phyloP scores from a whole-genome alignment of 2,888 invertebrate genomes.

The Eudemis profundana region DNA sequence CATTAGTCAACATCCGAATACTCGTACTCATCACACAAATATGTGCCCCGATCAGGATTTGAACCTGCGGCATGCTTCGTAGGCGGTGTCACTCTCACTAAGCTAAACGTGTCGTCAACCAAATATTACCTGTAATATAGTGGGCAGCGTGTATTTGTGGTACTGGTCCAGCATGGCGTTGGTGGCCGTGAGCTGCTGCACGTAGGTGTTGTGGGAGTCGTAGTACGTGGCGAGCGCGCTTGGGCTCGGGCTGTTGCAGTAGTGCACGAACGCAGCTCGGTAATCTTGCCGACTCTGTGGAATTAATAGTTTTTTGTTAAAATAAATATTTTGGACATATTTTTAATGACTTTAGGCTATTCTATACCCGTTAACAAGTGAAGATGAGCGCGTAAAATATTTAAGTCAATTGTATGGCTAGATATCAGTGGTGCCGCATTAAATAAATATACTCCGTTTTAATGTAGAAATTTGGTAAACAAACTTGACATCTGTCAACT shows the following conservation, averaged over 20 bases:
- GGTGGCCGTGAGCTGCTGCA: conserved; percentile 96
- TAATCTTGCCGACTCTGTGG: conserved; percentile 94
- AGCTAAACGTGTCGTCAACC: neutral
- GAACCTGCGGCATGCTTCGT: too few species aligned
- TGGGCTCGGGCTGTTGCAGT: conserved; percentile 90
- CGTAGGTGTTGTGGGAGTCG: conserved; percentile 96
- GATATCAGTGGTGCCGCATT: too few species aligned
- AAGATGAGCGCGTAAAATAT: too few species aligned
- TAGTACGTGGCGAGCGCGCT: conserved; percentile 91
- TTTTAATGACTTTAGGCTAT: too few species aligned
- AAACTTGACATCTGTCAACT: too few species aligned
- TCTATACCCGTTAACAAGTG: too few species aligned
- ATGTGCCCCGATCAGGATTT: too few species aligned
- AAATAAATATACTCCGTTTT: too few species aligned
- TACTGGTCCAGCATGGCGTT: conserved; percentile 97
- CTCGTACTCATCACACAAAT: too few species aligned
- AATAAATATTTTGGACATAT: neutral
- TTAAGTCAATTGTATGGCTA: too few species aligned
- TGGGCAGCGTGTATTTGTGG: conserved; percentile 93
- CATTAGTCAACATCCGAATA: too few species aligned
- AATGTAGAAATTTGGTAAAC: too few species aligned
- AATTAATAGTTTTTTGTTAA: conserved; percentile 41
- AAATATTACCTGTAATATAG: conserved; percentile 89
- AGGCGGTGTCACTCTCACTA: neutral
- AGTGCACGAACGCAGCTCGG: conserved; percentile 92